phyloP scores from a whole-genome alignment of 1,140 invertebrate genomes.

The Contarinia nasturtii region DNA sequence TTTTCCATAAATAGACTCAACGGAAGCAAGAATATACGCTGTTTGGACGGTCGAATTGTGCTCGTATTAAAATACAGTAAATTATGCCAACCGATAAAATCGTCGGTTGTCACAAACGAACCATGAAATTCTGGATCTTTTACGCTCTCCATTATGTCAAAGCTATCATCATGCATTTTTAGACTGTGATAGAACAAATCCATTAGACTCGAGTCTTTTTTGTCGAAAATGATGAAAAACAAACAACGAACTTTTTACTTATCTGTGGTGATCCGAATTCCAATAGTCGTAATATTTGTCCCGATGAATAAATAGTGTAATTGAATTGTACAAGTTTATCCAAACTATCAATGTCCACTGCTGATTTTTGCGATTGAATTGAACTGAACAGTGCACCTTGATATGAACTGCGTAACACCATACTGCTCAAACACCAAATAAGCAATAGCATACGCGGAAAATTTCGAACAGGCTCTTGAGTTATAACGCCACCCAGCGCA shows the following conservation, averaged over 20 bases:
- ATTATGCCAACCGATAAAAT: neutral
- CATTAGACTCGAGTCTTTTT: neutral
- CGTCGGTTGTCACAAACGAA: neutral
- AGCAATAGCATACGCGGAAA: constrained; percentile 4
- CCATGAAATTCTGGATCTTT: neutral
- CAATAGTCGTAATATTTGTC: no score
- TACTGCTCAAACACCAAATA: constrained; percentile 3
- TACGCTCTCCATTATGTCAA: neutral
- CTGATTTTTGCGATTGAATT: neutral
- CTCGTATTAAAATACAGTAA: neutral
- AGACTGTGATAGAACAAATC: neutral
- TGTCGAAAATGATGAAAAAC: no score
- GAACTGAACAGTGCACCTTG: constrained; percentile 6
- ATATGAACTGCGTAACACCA: constrained; percentile 7
- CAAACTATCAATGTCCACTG: neutral
- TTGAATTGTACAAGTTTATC: constrained; percentile 2
- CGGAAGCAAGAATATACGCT: neutral
- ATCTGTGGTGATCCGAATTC: no score
- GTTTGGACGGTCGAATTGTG: neutral
- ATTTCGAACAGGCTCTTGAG: constrained; percentile 1
- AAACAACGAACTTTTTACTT: no score
- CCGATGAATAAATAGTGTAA: neutral
- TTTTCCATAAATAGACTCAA: neutral
- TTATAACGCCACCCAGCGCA: constrained; percentile 6
- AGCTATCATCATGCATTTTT: neutral